A percentile compares a stretch with the other conserved stretches of the same genome.
Conservation (phyloP, 2,797 vertebrate genomes). For the Hippocampus kuda region DNA sequence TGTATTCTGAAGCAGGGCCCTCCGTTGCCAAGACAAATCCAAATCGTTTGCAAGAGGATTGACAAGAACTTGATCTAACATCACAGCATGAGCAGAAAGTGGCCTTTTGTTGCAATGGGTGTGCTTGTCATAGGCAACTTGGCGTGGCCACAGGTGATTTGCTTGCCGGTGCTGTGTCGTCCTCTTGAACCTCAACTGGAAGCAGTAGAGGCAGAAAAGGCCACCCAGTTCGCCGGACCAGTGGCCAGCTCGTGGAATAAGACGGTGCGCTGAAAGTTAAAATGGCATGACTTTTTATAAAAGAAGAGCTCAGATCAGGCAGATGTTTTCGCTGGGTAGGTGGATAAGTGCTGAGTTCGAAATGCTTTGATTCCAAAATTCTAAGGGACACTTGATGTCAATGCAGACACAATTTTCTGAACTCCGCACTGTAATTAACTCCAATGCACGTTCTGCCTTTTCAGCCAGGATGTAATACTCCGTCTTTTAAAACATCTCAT, state of each 20-base stretch:
- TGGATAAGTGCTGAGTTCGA: constrained; percentile 1
- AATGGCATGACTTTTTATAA: constrained; percentile 4
- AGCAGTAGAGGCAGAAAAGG: constrained; percentile 21
- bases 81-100: background rate
- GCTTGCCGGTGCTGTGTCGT: constrained; percentile 17
- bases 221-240: constrained; percentile 30
- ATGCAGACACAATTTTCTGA: background rate
- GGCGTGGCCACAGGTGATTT: constrained; percentile 28
- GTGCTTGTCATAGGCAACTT: constrained; percentile 10
- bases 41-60: constrained; percentile 6
- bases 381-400: background rate
- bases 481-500: background rate
- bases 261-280: background rate
- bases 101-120: background rate
- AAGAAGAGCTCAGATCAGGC: background rate
- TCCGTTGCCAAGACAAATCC: background rate
- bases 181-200: constrained; percentile 27
- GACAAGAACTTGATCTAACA: constrained; percentile 1
- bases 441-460: constrained; percentile 11
- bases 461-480: background rate
- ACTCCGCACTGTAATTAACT: background rate
- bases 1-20: constrained; percentile 26
- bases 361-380: background rate
- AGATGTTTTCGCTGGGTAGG: background rate
- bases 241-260: constrained; percentile 17